Evolutionary conservation across 1,140 invertebrate genomes (phyloP).

Genomic region (Apis florea): DNA sequence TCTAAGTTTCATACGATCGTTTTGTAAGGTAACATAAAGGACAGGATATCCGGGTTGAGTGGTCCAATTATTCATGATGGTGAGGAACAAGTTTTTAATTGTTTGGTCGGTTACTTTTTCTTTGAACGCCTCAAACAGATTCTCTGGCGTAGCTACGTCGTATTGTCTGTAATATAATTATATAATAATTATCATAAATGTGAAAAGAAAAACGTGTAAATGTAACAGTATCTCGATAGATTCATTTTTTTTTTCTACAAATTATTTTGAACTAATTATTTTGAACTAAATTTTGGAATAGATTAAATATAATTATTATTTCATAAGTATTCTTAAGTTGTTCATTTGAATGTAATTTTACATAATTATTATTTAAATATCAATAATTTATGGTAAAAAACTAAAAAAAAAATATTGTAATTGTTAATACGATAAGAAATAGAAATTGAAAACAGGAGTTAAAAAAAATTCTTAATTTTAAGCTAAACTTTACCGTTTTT

Average conservation of each 20-base stretch:
- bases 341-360: too few species aligned
- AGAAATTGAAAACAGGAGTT: too few species aligned
- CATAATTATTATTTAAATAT: too few species aligned
- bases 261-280: too few species aligned
- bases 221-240: too few species aligned
- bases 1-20: conserved; percentile 71
- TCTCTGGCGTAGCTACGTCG: conserved; percentile 85
- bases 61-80: conserved; percentile 92
- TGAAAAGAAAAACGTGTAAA: not conserved
- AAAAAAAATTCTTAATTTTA: not conserved
- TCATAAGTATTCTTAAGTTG: too few species aligned
- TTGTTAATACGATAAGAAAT: too few species aligned
- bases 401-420: too few species aligned
- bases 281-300: too few species aligned
- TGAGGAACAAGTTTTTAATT: conserved; percentile 81
- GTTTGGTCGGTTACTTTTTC: conserved; percentile 77
- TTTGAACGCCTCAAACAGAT: conserved; percentile 86
- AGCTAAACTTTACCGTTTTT: conserved; percentile 76
- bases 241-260: too few species aligned
- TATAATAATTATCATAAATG: not conserved
- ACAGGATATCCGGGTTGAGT: conserved; percentile 91
- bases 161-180: conserved; percentile 83
- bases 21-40: conserved; percentile 82
- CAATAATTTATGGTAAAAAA: too few species aligned
- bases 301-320: too few species aligned